These are phyloP conservation scores for Neotoxoptera formosana DNA, from an alignment of 1,140 invertebrate genomes.

Conservation along the genomic window DNA sequence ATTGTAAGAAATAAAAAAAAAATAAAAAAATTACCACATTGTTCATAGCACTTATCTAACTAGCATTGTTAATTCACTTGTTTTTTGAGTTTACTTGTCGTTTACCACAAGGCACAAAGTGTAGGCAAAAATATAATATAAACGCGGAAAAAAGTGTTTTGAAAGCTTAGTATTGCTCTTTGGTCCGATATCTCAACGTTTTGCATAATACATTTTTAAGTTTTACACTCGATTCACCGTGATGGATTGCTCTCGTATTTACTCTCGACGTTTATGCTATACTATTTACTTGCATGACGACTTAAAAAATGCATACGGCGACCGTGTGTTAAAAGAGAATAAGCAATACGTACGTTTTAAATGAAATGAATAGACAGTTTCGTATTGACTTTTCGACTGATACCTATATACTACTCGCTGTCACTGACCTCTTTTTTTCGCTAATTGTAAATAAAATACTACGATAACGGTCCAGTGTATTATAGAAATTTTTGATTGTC, in stretches of 20 bases:
- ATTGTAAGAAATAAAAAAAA: not conserved
- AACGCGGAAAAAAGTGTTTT: not conserved
- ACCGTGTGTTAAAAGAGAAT: not conserved
- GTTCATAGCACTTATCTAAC: not conserved
- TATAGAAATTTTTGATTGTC: constrained; percentile 25
- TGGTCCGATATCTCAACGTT: not conserved
- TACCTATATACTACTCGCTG: not conserved
- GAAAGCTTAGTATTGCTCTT: not conserved
- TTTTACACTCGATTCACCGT: not conserved
- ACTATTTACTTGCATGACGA: not conserved
- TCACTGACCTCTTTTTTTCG: not conserved
- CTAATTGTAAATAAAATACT: constrained; percentile 12
- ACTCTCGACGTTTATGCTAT: not conserved
- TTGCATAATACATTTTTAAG: not conserved
- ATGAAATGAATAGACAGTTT: constrained; percentile 39
- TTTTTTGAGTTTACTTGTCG: no score
- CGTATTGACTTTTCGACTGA: constrained; percentile 2
- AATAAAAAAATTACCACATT: not conserved
- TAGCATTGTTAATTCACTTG: not conserved
- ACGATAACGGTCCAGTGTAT: not conserved
- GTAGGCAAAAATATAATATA: not conserved
- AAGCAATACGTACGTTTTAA: constrained; percentile 31
- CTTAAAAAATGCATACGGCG: not conserved
- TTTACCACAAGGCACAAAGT: no score
- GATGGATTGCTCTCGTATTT: not conserved